Percentiles rank a stretch among this genome's conserved stretches.
These are phyloP conservation scores for Notolepis coatsorum DNA, from an alignment of 2,797 vertebrate genomes.

Conservation along the genomic window DNA sequence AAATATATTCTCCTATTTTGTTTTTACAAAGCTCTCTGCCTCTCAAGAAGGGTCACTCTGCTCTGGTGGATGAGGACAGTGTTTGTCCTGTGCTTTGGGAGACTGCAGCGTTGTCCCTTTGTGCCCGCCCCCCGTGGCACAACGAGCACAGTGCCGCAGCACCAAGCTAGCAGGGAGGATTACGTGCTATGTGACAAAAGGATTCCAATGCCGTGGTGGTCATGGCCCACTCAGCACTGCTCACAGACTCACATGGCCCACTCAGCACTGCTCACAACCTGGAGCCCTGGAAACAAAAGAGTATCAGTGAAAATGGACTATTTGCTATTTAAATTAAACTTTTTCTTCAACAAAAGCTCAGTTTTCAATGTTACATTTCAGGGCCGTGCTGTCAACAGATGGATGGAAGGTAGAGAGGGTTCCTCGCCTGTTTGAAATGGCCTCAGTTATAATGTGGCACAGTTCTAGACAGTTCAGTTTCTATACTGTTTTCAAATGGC, in stretches of 20 bases:
- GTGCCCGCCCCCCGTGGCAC: slow-evolving; percentile 1
- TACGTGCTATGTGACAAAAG: slow-evolving; percentile 36
- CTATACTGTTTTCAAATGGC: too few relatives aligned
- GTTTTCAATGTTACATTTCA: slow-evolving; percentile 28
- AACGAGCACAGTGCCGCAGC: slow-evolving; percentile 17
- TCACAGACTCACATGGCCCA: slow-evolving; percentile 20
- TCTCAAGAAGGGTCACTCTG: slow-evolving; percentile 33
- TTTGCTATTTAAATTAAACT: too few relatives aligned
- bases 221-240: slow-evolving; percentile 17
- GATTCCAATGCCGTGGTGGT: slow-evolving; percentile 25
- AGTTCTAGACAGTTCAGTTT: slow-evolving; percentile 26
- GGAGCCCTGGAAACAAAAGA: slow-evolving; percentile 1
- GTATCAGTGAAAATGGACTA: neutral
- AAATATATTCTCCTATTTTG: slow-evolving; percentile 41
- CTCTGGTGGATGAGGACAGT: slow-evolving; percentile 13
- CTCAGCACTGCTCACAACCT: slow-evolving; percentile 23
- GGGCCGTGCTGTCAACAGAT: slow-evolving; percentile 11
- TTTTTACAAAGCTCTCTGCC: slow-evolving; percentile 61
- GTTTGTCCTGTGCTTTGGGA: slow-evolving; percentile 16
- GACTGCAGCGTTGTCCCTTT: slow-evolving; percentile 19
- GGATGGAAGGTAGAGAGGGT: neutral
- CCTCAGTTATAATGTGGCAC: slow-evolving; percentile 39
- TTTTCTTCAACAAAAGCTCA: neutral
- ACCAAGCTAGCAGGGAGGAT: slow-evolving; percentile 36
- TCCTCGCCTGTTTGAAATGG: slow-evolving; percentile 35